Evolutionary conservation across 1,140 invertebrate genomes (phyloP).

Genomic region (Phymorhynchus buccinoides): DNA sequence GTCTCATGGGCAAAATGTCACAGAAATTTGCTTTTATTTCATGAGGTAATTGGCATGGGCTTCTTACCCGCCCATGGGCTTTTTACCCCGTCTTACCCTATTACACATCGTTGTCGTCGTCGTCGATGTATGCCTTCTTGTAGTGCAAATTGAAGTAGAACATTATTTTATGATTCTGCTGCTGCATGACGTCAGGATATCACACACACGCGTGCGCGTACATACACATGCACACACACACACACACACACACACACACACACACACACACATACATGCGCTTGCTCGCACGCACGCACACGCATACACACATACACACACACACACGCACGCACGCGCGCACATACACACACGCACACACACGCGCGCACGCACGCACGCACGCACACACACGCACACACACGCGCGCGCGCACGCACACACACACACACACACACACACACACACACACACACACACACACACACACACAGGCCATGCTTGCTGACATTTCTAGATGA

Average conservation of each 20-base stretch:
- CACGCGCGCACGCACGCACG: background rate
- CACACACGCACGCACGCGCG: background rate
- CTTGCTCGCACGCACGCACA: background rate
- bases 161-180: too few species aligned
- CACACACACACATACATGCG: background rate
- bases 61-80: too few species aligned
- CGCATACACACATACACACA: background rate
- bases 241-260: background rate
- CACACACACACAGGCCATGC: background rate
- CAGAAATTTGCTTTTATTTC: too few species aligned
- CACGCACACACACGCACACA: background rate
- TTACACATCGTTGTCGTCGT: too few species aligned
- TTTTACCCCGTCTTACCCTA: too few species aligned
- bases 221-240: background rate
- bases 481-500: background rate
- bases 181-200: too few species aligned
- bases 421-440: background rate
- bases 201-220: background rate
- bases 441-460: background rate
- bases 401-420: background rate
- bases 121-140: too few species aligned
- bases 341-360: slow-evolving; percentile 3
- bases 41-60: too few species aligned
- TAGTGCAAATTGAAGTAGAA: too few species aligned
- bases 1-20: too few species aligned